Evolutionary conservation across 2,113 vertebrate species (phyloP).

Genomic region (Redunca redunca): DNA sequence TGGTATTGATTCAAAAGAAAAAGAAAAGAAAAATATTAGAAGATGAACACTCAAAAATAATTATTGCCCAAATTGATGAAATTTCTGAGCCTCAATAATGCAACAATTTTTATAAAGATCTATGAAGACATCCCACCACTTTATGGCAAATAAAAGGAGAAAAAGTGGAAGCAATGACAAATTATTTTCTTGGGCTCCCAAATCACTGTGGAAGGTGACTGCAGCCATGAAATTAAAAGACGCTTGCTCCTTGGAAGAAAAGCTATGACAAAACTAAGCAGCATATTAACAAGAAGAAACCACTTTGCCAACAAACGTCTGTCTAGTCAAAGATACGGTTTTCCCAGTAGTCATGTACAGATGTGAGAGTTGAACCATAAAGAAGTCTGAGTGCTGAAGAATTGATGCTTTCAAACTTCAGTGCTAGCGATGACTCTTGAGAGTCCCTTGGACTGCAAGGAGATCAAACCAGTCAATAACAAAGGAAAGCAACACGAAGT

Average conservation of each 20-base stretch:
- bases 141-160: neutral
- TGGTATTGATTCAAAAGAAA: neutral
- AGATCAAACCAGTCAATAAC: neutral
- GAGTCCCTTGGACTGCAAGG: neutral
- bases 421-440: neutral
- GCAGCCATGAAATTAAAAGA: neutral
- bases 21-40: neutral
- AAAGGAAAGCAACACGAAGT: neutral
- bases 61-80: neutral
- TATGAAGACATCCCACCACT: neutral
- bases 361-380: neutral
- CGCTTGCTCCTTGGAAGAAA: neutral
- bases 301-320: neutral
- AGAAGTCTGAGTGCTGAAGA: neutral
- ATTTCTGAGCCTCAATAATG: neutral
- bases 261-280: neutral
- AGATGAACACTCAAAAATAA: neutral
- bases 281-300: neutral
- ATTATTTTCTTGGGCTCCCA: neutral
- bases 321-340: neutral
- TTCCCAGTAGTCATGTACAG: neutral
- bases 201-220: neutral
- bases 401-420: neutral
- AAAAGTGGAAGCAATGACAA: neutral
- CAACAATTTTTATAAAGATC: neutral